Conservation (phyloP, 2,113 vertebrate species). For the Tupaia tana region DNA sequence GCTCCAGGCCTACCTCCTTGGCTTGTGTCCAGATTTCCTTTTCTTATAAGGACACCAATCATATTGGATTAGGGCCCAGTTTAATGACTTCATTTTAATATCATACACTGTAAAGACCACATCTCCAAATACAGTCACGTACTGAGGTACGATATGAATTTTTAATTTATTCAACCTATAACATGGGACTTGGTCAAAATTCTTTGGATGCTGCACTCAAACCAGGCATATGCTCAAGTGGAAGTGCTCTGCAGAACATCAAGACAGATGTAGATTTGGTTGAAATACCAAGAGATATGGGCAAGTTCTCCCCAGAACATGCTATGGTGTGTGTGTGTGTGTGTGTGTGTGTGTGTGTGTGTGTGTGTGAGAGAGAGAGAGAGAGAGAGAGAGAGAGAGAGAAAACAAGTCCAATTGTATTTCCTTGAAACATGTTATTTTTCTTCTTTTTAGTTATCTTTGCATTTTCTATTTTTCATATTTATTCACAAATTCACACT, state of each 20-base stretch:
- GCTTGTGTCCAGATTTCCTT: background rate
- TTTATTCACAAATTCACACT: constrained; percentile 10
- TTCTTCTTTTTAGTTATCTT: constrained; percentile 25
- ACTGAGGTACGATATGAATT: background rate
- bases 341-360: background rate
- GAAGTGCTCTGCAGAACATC: background rate
- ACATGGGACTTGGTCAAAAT: background rate
- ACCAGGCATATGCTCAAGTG: background rate
- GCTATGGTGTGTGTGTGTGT: background rate
- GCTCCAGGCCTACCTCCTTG: background rate
- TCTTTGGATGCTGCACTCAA: background rate
- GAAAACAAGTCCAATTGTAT: background rate
- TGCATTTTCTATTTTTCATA: constrained; percentile 1
- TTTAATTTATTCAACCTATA: background rate
- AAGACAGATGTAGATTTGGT: background rate
- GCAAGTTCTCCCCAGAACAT: background rate
- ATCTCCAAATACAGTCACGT: background rate
- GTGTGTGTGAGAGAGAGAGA: background rate
- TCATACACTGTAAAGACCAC: background rate
- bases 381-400: background rate
- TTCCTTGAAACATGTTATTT: background rate
- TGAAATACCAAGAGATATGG: background rate
- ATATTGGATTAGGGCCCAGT: background rate
- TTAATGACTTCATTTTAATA: background rate
- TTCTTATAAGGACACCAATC: background rate